These are phyloP conservation scores for Etia nguti DNA, from an alignment of 2,113 vertebrate species.

Conservation along the genomic window DNA sequence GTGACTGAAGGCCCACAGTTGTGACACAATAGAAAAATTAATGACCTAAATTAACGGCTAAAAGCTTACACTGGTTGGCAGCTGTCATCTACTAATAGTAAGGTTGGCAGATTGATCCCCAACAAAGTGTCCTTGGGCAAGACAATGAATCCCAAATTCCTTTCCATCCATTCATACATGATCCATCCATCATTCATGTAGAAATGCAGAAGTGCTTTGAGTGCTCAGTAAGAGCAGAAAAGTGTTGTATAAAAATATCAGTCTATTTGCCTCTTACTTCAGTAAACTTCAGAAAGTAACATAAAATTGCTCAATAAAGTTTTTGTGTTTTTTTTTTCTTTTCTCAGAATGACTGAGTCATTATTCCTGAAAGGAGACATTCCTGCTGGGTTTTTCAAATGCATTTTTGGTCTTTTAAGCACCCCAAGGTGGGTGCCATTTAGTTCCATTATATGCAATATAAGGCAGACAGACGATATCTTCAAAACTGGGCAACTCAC, in stretches of 20 bases:
- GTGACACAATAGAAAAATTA: neutral
- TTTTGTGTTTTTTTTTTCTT: fast-evolving
- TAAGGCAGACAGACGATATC: neutral
- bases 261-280: neutral
- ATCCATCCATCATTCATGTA: neutral
- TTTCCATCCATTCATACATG: neutral
- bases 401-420: neutral
- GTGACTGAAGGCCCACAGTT: neutral
- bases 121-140: neutral
- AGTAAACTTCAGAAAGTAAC: neutral
- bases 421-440: neutral
- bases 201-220: neutral
- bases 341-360: neutral
- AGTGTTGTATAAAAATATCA: neutral
- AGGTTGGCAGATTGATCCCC: neutral
- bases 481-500: neutral
- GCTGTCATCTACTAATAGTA: neutral
- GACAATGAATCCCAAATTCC: neutral
- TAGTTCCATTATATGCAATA: neutral
- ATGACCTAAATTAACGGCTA: neutral
- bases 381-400: neutral
- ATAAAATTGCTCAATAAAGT: neutral
- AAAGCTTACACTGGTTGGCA: neutral
- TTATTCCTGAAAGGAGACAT: neutral
- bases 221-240: neutral